Evolutionary conservation across 53 echinoderm and acorn worm genomes (phyloP).

Genomic region (Luidia sarsii): DNA sequence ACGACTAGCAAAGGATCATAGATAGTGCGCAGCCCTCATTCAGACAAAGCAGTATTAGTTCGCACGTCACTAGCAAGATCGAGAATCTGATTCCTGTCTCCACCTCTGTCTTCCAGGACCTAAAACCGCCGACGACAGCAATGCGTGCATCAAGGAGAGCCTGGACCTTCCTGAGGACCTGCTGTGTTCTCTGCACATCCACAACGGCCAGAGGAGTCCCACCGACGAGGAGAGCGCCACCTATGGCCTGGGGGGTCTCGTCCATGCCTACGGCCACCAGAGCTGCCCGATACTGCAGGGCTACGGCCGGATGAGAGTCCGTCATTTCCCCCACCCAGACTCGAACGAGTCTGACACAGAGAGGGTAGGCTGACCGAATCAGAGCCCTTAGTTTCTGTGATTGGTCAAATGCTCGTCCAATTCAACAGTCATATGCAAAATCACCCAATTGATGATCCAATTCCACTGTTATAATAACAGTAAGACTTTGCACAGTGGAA

Average conservation of each 20-base stretch:
- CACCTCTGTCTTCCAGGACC: background rate
- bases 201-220: conserved; percentile 12
- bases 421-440: no score
- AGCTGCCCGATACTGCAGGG: conserved; percentile 12
- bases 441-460: no score
- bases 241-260: conserved; percentile 19
- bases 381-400: no score
- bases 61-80: no score
- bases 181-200: conserved; percentile 15
- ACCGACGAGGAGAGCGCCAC: background rate
- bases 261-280: conserved; percentile 12
- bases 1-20: no score
- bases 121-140: background rate
- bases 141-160: background rate
- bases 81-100: no score
- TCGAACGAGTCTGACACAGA: background rate
- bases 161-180: background rate
- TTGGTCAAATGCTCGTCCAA: no score
- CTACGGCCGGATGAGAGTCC: background rate
- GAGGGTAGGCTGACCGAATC: background rate
- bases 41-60: no score
- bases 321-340: background rate
- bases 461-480: no score
- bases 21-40: no score
- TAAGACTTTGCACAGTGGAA: no score